phyloP scores from a whole-genome alignment of 1,140 invertebrate genomes.

The Catajapyx aquilonaris region DNA sequence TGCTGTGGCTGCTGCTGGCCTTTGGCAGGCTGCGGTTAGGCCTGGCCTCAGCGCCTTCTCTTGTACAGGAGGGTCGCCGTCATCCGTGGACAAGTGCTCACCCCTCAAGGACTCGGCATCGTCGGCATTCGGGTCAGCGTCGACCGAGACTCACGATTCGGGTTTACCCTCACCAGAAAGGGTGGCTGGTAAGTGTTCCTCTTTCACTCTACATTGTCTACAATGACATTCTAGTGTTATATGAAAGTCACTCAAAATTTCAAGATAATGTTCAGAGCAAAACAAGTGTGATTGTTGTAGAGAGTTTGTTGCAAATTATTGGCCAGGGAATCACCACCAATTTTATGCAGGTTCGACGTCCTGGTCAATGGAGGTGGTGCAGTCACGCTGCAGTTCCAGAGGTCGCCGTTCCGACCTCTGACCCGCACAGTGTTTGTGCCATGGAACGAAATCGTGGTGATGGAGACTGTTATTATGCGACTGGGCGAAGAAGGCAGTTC shows the following conservation, averaged over 20 bases:
- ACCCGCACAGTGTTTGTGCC: slow-evolving; percentile 76
- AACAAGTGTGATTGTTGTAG: no score
- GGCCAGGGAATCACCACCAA: no score
- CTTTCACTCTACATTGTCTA: neutral
- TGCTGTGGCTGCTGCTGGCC: no score
- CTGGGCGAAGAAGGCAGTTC: slow-evolving; percentile 34
- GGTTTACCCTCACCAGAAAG: slow-evolving; percentile 81
- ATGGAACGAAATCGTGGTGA: slow-evolving; percentile 86
- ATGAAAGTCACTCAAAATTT: no score
- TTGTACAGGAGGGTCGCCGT: slow-evolving; percentile 97
- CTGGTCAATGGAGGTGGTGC: slow-evolving; percentile 97
- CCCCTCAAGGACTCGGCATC: slow-evolving; percentile 78
- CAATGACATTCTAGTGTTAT: no score
- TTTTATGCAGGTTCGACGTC: slow-evolving; percentile 80
- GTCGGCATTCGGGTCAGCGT: slow-evolving; percentile 92
- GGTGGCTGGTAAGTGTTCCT: slow-evolving; percentile 71
- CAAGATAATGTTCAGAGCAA: no score
- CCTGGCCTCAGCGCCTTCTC: no score
- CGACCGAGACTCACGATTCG: slow-evolving; percentile 76
- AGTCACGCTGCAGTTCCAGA: slow-evolving; percentile 85
- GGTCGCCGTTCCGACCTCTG: slow-evolving; percentile 70
- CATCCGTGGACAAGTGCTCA: slow-evolving; percentile 88
- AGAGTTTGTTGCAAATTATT: no score
- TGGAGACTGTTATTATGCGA: slow-evolving; percentile 68
- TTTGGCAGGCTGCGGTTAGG: no score